Evolutionary conservation across 1,140 invertebrate species (phyloP), one percentile per base, ranked within the genome.

Genomic region (Drosophila eugracilis): DNA sequence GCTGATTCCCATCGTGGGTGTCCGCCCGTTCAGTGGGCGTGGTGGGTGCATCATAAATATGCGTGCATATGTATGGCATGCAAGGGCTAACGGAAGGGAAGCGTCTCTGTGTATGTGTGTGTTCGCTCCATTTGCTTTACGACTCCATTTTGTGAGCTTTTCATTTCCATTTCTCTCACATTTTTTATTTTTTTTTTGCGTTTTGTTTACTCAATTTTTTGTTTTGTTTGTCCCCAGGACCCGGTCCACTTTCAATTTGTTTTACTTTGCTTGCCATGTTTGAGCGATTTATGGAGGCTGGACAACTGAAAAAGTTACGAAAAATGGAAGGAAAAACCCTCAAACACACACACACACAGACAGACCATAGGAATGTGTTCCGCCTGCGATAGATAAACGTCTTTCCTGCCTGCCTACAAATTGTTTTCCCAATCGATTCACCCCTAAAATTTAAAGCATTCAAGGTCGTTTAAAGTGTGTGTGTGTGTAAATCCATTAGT

Each of bases 251-350:
- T 84, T 75, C 80, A 85, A 84, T 85, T 85, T 85, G 80, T 79
- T 84, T 62, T 85, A 84, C 79, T 85, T 73, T 85, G 42, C 55
- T 65, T 85, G 80, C 76, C 79, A 75, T 63, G 78, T 85, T 85
- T 84, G 80, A 85, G 80, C 76, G 79, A 84, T 84, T 84, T 84
- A 84, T 84, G 76, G 78, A 39, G 36, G 60, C 78, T 73, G 70
- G 69, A 72, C 66, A 62, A 63, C 76, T 65, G 75, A 14, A 60
- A 28, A 57, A 59, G 54, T 42, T 26, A 58, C 30, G 22, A 30
- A 44, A 58, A 52, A 65, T 19, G n/a, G 9, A 36, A 49, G 14
- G 12, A n/a, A 39, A 26, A n/a, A 44, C n/a, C n/a, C n/a, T n/a
- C n/a, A n/a, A n/a, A n/a, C n/a, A n/a, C n/a, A n/a, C n/a, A n/a